Conservation (phyloP, 2,113 vertebrate genomes). For the Mormoops blainvillei region DNA sequence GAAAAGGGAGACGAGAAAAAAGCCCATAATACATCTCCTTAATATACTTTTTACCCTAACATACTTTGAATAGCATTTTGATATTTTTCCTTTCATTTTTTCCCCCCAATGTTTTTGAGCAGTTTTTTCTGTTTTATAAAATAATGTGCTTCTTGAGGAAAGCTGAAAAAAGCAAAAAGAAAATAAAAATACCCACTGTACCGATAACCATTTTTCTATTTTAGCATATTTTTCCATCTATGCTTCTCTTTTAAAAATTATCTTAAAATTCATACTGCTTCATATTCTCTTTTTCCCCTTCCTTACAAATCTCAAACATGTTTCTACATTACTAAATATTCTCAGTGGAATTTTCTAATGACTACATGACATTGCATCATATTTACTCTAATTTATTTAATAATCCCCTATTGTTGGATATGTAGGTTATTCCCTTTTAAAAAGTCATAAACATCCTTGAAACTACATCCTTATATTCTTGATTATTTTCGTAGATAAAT, state of each 20-base stretch:
- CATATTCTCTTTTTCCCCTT: background rate
- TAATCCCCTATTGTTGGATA: background rate
- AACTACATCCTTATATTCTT: background rate
- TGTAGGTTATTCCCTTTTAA: conserved; percentile 14
- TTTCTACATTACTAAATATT: background rate
- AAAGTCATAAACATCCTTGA: background rate
- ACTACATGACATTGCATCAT: background rate
- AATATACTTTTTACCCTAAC: background rate
- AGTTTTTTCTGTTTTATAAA: background rate
- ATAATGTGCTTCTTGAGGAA: conserved; percentile 1
- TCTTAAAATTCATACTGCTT: background rate
- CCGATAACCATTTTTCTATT: background rate
- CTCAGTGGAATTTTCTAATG: background rate
- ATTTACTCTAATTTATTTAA: conserved; percentile 20
- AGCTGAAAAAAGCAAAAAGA: background rate
- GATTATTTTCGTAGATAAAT: background rate
- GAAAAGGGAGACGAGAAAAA: background rate
- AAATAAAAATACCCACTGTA: conserved; percentile 1
- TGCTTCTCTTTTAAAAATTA: background rate
- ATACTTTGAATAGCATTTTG: background rate
- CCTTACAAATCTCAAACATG: background rate
- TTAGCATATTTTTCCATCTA: background rate
- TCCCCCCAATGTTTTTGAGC: background rate
- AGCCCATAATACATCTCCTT: background rate
- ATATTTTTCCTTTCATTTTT: background rate